These are phyloP conservation scores for Pseudotriccus pelzelni DNA, from an alignment of 2,797 vertebrate species.

Conservation along the genomic window DNA sequence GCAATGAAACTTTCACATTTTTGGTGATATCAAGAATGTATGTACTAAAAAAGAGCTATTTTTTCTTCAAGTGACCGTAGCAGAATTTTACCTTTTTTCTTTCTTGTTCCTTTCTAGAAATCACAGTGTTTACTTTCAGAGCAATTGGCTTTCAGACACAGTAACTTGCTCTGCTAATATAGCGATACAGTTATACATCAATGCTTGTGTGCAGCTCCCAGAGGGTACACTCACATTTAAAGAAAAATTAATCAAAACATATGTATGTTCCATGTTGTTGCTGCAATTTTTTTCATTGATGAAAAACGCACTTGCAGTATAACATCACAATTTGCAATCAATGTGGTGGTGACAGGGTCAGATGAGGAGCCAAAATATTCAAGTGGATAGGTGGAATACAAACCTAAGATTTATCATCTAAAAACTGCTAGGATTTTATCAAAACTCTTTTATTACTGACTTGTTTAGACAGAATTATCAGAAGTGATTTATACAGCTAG, in stretches of 20 bases:
- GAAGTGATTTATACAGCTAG: neutral
- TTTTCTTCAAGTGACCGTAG: slow-evolving; percentile 43
- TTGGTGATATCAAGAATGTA: slow-evolving; percentile 54
- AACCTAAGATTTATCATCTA: neutral
- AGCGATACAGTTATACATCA: neutral
- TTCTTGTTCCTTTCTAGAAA: neutral
- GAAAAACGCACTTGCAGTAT: neutral
- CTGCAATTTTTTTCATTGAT: neutral
- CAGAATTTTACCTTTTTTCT: neutral
- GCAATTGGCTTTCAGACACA: neutral
- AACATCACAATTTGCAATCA: slow-evolving; percentile 24
- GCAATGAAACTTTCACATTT: slow-evolving; percentile 65
- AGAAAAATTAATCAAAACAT: neutral
- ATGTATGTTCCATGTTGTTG: neutral
- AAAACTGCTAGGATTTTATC: neutral
- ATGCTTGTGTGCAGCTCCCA: neutral
- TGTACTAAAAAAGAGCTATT: slow-evolving; percentile 45
- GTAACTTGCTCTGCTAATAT: neutral
- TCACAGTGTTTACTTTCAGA: slow-evolving; percentile 18
- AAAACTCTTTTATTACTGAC: neutral
- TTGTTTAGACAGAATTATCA: neutral
- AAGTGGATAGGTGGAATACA: neutral
- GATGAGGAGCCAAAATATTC: neutral
- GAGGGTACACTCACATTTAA: neutral
- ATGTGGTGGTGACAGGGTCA: neutral